Percentiles rank a stretch among this genome's conserved stretches.
These are phyloP conservation scores for Pelvicachromis taeniatus DNA, from an alignment of 2,113 vertebrate genomes.

Conservation along the genomic window DNA sequence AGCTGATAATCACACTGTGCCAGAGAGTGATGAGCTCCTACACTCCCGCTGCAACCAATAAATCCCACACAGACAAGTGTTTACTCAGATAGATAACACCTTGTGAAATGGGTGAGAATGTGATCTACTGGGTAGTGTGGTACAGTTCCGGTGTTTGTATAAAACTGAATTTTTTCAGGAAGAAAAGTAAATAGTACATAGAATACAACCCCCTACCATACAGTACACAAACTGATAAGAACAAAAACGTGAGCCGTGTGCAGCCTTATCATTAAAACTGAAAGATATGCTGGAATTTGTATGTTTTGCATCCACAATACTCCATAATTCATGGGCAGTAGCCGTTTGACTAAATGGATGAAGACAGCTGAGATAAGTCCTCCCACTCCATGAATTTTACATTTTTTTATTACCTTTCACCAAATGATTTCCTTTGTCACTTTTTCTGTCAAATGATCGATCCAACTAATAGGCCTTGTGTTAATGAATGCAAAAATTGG, in stretches of 20 bases:
- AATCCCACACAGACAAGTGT: conserved; percentile 53
- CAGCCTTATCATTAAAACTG: not conserved
- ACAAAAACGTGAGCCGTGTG: not conserved
- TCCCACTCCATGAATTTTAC: not conserved
- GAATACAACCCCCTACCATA: not conserved
- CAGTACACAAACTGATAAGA: not conserved
- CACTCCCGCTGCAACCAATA: conserved; percentile 54
- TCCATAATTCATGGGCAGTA: not conserved
- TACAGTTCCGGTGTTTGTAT: not conserved
- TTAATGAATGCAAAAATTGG: not conserved
- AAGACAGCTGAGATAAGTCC: conserved; percentile 14
- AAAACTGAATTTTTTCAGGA: not conserved
- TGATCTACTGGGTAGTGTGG: not conserved
- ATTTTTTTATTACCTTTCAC: not conserved
- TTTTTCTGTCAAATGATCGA: not conserved
- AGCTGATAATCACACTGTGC: conserved; percentile 57
- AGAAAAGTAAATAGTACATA: not conserved
- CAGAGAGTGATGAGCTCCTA: conserved; percentile 45
- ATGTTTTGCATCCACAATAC: not conserved
- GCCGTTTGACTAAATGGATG: not conserved
- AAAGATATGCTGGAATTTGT: not conserved
- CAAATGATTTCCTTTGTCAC: not conserved
- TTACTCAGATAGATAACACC: conserved; percentile 35
- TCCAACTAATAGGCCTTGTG: not conserved
- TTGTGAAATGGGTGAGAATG: conserved; percentile 15